These are phyloP conservation scores for Cataglyphis livida DNA, from an alignment of 2,888 invertebrate species.

Conservation along the genomic window DNA sequence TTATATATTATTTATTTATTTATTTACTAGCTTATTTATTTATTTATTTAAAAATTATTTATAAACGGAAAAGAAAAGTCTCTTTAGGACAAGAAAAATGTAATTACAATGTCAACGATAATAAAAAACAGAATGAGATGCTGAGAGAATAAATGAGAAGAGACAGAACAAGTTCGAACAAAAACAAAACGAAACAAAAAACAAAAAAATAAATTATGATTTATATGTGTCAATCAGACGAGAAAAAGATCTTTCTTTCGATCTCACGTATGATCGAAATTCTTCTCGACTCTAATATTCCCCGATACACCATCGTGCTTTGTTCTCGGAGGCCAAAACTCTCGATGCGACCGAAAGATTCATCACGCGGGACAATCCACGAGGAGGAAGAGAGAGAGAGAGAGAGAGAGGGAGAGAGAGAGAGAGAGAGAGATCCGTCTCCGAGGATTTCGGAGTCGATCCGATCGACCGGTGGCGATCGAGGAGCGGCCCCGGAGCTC, in stretches of 20 bases:
- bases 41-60: no score
- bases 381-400: conserved; percentile 22
- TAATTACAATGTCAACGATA: no score
- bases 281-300: background rate
- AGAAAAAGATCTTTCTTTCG: background rate
- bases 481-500: conserved; percentile 28
- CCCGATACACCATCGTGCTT: conserved; percentile 5
- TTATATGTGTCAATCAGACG: background rate
- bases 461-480: conserved; percentile 52
- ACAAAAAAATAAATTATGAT: background rate
- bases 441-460: conserved; percentile 43
- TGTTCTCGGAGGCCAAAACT: conserved; percentile 27
- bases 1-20: no score
- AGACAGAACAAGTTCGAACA: no score
- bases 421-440: conserved; percentile 42
- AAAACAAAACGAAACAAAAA: no score
- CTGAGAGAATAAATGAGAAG: no score
- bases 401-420: conserved; percentile 14
- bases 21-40: no score
- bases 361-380: conserved; percentile 43
- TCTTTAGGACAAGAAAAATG: no score
- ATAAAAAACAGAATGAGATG: no score
- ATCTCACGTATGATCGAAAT: background rate
- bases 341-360: conserved; percentile 14
- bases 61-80: no score